Percentiles rank a stretch among this genome's conserved stretches.
Evolutionary conservation across 1,140 invertebrate genomes (phyloP).

Genomic region (Drosophila aff.): DNA sequence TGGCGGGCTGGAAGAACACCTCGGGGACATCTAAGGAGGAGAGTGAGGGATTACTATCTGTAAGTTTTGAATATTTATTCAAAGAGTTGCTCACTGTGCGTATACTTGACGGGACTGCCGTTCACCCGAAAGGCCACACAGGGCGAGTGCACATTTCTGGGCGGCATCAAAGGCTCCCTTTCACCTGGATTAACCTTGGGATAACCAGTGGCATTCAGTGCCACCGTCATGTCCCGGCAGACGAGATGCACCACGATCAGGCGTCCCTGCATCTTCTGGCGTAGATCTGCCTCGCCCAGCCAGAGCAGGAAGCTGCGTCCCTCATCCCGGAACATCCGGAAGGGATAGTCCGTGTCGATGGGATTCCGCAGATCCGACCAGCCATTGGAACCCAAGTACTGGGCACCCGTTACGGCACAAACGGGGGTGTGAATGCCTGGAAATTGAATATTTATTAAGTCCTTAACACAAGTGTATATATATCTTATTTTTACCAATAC

Average conservation of each 20-base stretch:
- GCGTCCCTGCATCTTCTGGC: constrained; percentile 90
- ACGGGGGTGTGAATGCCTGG: constrained; percentile 91
- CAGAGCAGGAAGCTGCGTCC: constrained; percentile 93
- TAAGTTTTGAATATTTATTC: neutral
- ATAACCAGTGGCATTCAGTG: constrained; percentile 83
- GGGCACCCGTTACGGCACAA: constrained; percentile 93
- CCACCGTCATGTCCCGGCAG: constrained; percentile 90
- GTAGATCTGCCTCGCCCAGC: constrained; percentile 91
- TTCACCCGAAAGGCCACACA: constrained; percentile 94
- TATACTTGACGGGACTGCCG: constrained; percentile 89
- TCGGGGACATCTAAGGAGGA: constrained; percentile 89
- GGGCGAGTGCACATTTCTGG: constrained; percentile 89
- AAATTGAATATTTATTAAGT: neutral
- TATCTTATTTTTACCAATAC: neutral
- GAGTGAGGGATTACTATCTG: neutral
- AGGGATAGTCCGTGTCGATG: constrained; percentile 91
- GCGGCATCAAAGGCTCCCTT: constrained; percentile 65
- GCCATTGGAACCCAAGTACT: constrained; percentile 91
- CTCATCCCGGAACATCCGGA: constrained; percentile 92
- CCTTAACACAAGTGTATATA: no score
- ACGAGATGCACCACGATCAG: constrained; percentile 91
- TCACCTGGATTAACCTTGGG: constrained; percentile 19
- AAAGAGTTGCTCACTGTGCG: constrained; percentile 87
- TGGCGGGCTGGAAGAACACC: constrained; percentile 90
- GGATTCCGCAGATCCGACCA: constrained; percentile 92